These are phyloP conservation scores for Laspeyria flexula DNA, from an alignment of 2,888 invertebrate species.

Conservation along the genomic window DNA sequence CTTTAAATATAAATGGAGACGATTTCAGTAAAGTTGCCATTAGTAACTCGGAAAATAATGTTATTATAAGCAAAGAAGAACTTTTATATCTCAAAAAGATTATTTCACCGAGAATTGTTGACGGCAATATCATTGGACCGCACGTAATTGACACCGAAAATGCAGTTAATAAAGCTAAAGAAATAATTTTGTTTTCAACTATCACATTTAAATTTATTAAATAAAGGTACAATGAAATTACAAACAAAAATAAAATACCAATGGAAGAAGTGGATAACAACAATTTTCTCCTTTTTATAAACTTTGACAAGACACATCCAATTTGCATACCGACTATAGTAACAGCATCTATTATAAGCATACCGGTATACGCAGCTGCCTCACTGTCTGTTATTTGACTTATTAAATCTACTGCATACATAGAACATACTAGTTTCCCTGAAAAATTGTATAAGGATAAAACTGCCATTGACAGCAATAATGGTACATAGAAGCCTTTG, in stretches of 20 bases:
- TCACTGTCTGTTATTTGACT: constrained; percentile 40
- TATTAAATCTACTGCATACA: constrained; percentile 54
- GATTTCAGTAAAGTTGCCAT: constrained; percentile 45
- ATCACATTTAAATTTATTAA: constrained; percentile 16
- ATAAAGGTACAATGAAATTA: constrained; percentile 18
- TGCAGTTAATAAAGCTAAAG: constrained; percentile 15
- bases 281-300: constrained; percentile 37
- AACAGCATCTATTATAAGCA: constrained; percentile 52
- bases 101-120: constrained; percentile 48
- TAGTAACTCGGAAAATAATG: constrained; percentile 30
- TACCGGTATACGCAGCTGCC: constrained; percentile 42
- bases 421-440: constrained; percentile 30
- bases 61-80: constrained; percentile 32
- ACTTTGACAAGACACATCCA: constrained; percentile 39
- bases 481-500: constrained; percentile 25
- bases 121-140: constrained; percentile 54
- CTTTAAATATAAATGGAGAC: constrained; percentile 43
- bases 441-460: constrained; percentile 25
- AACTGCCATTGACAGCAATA: constrained; percentile 16
- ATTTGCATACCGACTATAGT: constrained; percentile 48
- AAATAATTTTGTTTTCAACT: constrained; percentile 22
- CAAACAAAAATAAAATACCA: constrained; percentile 35
- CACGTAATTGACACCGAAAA: constrained; percentile 46
- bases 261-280: constrained; percentile 32
- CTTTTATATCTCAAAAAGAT: constrained; percentile 40